Evolutionary conservation across 2,113 vertebrate species (phyloP).

Genomic region (Machaerirhynchus nigripectus): DNA sequence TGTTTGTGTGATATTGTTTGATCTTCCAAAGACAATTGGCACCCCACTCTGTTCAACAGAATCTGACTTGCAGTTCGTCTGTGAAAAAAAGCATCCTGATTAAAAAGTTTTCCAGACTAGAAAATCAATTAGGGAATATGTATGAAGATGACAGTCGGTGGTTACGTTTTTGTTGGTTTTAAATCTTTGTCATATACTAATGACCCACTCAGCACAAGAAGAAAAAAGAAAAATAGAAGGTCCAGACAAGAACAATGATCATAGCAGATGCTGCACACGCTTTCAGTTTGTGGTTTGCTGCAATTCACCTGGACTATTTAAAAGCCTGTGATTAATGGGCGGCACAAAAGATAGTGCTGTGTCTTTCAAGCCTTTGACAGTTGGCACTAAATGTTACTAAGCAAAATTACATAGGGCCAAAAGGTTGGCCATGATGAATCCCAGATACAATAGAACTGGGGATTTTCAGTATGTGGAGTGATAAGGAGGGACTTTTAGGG

Average conservation of each 20-base stretch:
- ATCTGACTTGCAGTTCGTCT: background rate
- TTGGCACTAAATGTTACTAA: conserved; percentile 1
- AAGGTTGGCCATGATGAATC: conserved; percentile 45
- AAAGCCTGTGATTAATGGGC: conserved; percentile 12
- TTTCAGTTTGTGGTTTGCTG: background rate
- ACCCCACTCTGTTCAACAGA: background rate
- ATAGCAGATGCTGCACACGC: background rate
- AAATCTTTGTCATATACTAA: conserved; percentile 31
- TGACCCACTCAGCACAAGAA: background rate
- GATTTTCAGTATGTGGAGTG: background rate
- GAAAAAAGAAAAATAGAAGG: background rate
- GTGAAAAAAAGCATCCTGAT: conserved; percentile 25
- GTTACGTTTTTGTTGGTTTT: background rate
- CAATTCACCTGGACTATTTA: conserved; percentile 32
- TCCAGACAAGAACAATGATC: background rate
- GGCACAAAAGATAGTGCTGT: background rate
- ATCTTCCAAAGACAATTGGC: conserved; percentile 44
- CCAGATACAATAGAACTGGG: conserved; percentile 32
- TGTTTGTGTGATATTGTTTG: conserved; percentile 33
- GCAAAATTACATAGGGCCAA: conserved; percentile 40
- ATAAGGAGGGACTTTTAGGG: conserved; percentile 33
- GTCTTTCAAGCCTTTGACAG: conserved; percentile 37
- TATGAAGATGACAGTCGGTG: background rate
- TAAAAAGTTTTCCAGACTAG: conserved; percentile 49
- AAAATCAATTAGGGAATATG: conserved; percentile 14